phyloP scores from a whole-genome alignment of 1,140 invertebrate genomes.

The Dinoponera quadriceps region DNA sequence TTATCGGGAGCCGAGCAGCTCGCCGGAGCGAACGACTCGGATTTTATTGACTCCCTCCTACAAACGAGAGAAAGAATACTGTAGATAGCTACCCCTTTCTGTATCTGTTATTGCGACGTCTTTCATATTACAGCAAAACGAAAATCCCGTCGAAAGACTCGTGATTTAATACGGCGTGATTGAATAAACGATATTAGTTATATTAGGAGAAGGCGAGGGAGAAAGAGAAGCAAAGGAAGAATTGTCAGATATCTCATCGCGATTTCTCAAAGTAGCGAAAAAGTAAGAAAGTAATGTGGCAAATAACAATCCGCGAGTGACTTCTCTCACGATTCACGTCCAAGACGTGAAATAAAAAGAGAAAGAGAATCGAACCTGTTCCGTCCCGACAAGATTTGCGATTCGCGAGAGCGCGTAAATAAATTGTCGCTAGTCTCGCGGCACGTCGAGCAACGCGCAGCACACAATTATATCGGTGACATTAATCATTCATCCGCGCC shows the following conservation, averaged over 20 bases:
- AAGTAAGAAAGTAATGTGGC: not conserved
- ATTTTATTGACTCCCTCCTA: slow-evolving; percentile 22
- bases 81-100: not conserved
- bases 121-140: slow-evolving; percentile 7
- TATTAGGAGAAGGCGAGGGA: no score
- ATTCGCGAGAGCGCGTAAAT: slow-evolving; percentile 8
- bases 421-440: slow-evolving; percentile 1
- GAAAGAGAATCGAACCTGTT: not conserved
- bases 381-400: not conserved
- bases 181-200: no score
- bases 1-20: not conserved
- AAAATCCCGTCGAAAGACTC: slow-evolving; percentile 1
- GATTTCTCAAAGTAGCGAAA: not conserved
- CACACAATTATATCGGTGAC: slow-evolving; percentile 40
- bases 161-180: not conserved
- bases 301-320: not conserved
- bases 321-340: not conserved
- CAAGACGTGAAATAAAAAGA: not conserved
- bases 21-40: not conserved
- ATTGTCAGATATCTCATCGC: not conserved
- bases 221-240: no score
- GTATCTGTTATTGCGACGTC: slow-evolving; percentile 5
- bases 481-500: slow-evolving; percentile 48
- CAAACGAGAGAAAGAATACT: slow-evolving; percentile 25
- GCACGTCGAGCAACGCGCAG: slow-evolving; percentile 13